Evolutionary conservation across 2,888 invertebrate genomes (phyloP).

Genomic region (Leptinotarsa tumamoca): DNA sequence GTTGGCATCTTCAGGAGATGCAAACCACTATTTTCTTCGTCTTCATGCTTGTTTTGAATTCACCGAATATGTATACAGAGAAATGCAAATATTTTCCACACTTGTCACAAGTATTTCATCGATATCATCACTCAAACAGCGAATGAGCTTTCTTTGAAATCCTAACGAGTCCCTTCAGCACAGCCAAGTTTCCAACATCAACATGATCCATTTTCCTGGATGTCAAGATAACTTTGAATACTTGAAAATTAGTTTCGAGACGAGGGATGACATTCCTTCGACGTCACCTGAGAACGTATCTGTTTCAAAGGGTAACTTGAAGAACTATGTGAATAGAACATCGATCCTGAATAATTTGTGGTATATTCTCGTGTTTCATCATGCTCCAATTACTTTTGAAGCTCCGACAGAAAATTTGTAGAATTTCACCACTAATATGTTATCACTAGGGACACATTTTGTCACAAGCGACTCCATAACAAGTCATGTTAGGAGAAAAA

Average conservation of each 20-base stretch:
- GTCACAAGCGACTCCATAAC: too few species aligned
- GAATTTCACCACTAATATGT: too few species aligned
- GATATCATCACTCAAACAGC: not conserved
- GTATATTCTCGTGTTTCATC: not conserved
- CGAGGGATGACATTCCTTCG: not conserved
- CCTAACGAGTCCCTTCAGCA: not conserved
- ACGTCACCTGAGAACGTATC: not conserved
- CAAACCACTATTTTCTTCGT: too few species aligned
- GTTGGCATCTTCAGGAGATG: too few species aligned
- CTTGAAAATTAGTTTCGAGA: not conserved
- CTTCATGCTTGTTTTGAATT: too few species aligned
- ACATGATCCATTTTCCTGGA: not conserved
- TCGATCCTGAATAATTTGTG: not conserved
- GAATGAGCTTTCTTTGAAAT: not conserved
- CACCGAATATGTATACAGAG: too few species aligned
- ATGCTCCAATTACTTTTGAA: too few species aligned
- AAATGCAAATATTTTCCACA: too few species aligned
- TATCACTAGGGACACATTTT: too few species aligned
- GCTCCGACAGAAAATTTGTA: too few species aligned
- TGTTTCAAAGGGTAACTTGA: not conserved
- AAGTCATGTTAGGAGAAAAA: too few species aligned
- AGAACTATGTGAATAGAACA: not conserved
- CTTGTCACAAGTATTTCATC: too few species aligned
- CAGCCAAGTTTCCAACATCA: not conserved
- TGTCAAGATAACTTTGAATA: not conserved